Percentiles rank a stretch among this genome's conserved stretches.
These are phyloP conservation scores for Eulemur rubriventer DNA, from an alignment of 2,797 vertebrate genomes.

Conservation along the genomic window DNA sequence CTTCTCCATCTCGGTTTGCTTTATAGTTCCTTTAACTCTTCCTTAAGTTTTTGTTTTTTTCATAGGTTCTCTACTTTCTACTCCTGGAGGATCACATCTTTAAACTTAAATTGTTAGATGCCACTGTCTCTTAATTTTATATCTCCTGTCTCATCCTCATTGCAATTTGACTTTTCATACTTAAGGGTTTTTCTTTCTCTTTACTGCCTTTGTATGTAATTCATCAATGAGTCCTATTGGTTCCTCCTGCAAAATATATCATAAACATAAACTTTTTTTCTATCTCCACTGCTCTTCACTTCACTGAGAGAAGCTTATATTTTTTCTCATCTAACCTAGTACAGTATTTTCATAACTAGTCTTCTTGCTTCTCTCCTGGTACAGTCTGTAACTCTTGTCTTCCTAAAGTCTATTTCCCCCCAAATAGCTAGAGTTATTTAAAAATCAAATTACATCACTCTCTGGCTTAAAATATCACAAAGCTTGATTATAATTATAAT, in stretches of 20 bases:
- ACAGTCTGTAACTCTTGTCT: background rate
- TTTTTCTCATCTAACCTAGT: background rate
- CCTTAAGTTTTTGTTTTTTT: background rate
- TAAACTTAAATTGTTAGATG: background rate
- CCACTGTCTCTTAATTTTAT: background rate
- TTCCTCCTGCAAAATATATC: background rate
- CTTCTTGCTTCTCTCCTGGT: background rate
- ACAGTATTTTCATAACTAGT: constrained; percentile 12
- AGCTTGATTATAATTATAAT: constrained; percentile 3
- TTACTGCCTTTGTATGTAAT: background rate
- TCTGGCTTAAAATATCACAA: background rate
- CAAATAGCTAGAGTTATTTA: background rate
- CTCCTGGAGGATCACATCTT: background rate
- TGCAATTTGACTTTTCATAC: background rate
- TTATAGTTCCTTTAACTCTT: background rate
- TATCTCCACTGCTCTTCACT: background rate
- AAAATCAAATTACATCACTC: background rate
- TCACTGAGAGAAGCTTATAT: background rate
- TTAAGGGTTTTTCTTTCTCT: background rate
- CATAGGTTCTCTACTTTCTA: background rate
- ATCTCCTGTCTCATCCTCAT: background rate
- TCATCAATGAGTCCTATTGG: background rate
- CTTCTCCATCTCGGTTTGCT: background rate
- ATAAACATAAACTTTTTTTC: background rate
- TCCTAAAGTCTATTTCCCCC: background rate